Conservation (phyloP, 2,797 vertebrate genomes). For the Nothura maculosa region DNA sequence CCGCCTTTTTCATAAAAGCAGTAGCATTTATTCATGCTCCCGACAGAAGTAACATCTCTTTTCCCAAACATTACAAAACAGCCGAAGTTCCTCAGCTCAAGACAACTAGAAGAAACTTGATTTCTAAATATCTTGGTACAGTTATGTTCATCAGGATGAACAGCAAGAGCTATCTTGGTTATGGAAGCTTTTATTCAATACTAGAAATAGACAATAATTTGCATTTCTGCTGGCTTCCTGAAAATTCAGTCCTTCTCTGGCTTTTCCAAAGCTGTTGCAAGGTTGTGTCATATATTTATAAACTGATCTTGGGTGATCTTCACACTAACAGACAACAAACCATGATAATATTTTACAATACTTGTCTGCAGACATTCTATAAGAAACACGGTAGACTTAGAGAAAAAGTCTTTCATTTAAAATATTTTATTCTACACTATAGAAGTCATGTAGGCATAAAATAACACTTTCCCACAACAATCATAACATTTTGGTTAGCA, state of each 20-base stretch:
- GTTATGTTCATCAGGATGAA: background rate
- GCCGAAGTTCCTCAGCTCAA: background rate
- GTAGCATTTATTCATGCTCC: background rate
- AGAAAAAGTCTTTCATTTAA: conserved; percentile 34
- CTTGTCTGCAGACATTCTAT: conserved; percentile 4
- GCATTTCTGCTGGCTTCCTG: background rate
- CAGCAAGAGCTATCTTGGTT: background rate
- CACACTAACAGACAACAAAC: conserved; percentile 25
- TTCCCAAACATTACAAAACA: background rate
- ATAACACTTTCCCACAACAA: conserved; percentile 42
- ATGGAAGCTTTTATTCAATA: conserved; percentile 37
- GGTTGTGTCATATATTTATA: conserved; percentile 22
- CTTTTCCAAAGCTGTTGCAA: conserved; percentile 45
- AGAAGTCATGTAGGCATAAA: conserved; percentile 40
- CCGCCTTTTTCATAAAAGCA: background rate
- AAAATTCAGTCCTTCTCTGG: conserved; percentile 34
- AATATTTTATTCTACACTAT: conserved; percentile 34
- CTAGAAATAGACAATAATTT: background rate
- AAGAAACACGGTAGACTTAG: conserved; percentile 9
- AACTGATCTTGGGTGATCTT: conserved; percentile 24
- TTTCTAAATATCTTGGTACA: conserved; percentile 4
- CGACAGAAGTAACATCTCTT: background rate
- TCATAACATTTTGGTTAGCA: conserved; percentile 32
- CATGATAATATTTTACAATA: background rate
- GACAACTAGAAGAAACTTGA: background rate